Evolutionary conservation across 2,797 vertebrate genomes (phyloP).

Genomic region (Pseudocheirus occidentalis): DNA sequence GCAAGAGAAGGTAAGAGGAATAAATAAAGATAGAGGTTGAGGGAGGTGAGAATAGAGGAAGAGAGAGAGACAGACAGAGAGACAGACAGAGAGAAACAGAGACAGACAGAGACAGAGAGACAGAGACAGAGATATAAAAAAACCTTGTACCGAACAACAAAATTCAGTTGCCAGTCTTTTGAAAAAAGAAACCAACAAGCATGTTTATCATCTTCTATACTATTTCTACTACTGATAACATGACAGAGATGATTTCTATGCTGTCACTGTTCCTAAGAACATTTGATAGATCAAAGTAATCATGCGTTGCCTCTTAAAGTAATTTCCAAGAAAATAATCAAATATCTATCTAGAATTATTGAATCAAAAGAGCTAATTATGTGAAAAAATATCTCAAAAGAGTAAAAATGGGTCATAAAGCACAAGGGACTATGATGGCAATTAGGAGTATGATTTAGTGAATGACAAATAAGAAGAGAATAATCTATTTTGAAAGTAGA

Average conservation of each 20-base stretch:
- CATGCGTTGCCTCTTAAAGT: not conserved
- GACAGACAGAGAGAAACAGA: too few relatives aligned
- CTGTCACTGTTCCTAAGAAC: not conserved
- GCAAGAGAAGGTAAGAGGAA: not conserved
- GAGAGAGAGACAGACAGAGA: too few relatives aligned
- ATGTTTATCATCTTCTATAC: not conserved
- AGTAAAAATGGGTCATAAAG: not conserved
- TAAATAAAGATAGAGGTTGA: too few relatives aligned
- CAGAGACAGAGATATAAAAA: too few relatives aligned
- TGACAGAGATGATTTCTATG: not conserved
- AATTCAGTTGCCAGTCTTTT: not conserved
- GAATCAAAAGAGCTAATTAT: not conserved
- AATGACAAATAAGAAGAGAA: not conserved
- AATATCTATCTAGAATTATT: not conserved
- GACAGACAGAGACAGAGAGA: too few relatives aligned
- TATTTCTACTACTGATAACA: not conserved
- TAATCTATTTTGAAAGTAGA: not conserved
- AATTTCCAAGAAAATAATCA: not conserved
- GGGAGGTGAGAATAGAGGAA: not conserved
- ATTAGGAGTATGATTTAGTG: not conserved
- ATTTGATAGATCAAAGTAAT: not conserved
- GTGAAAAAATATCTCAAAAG: not conserved
- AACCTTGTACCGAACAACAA: not conserved
- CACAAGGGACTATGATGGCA: not conserved
- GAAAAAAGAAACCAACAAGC: not conserved